Evolutionary conservation across 2,888 invertebrate species (phyloP).

Genomic region (Melipona bicolor): DNA sequence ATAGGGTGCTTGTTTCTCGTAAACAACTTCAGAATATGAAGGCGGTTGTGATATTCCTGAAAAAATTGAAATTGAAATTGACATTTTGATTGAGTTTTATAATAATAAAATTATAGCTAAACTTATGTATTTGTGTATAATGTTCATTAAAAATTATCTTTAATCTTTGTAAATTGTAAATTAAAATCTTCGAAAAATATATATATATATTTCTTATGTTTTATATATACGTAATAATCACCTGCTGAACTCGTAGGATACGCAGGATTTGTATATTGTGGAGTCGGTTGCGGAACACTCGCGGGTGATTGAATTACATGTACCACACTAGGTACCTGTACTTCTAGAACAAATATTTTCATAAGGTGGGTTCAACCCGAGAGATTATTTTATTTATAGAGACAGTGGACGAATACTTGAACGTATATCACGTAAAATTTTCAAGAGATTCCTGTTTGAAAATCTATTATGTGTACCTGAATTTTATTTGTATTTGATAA

Average conservation of each 20-base stretch:
- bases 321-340: slow-evolving; percentile 69
- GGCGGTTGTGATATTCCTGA: slow-evolving; percentile 65
- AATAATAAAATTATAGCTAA: background rate
- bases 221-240: slow-evolving; percentile 54
- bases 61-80: slow-evolving; percentile 20
- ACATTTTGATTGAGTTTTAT: background rate
- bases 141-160: background rate
- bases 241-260: slow-evolving; percentile 66
- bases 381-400: slow-evolving; percentile 37
- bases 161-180: background rate
- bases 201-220: background rate
- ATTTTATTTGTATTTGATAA: background rate
- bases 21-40: slow-evolving; percentile 70
- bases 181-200: background rate
- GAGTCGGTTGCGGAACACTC: slow-evolving; percentile 36
- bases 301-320: slow-evolving; percentile 69
- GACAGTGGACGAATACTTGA: slow-evolving; percentile 49
- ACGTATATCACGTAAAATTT: background rate
- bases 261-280: slow-evolving; percentile 27
- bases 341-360: slow-evolving; percentile 73
- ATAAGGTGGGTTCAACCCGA: background rate
- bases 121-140: background rate
- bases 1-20: slow-evolving; percentile 77
- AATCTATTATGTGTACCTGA: background rate
- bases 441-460: background rate